Evolutionary conservation across 2,888 invertebrate species (phyloP), one percentile per base, ranked within the genome.

Genomic region (Himalopsyche japonica): DNA sequence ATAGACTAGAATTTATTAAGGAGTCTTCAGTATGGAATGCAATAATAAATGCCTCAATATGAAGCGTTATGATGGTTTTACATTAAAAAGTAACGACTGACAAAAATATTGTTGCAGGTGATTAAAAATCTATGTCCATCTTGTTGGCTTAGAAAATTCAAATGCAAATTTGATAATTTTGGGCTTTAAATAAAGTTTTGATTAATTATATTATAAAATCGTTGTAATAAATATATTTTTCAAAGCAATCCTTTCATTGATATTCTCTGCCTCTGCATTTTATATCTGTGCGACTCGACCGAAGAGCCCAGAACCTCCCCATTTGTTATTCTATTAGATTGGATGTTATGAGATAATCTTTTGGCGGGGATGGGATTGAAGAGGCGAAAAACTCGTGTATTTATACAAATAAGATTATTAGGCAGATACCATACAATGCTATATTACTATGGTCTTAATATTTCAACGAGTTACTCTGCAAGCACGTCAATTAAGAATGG

Each of bases 241-340:
- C 15, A 43, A 2, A 43, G 57, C 20, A 57, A 57, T 24, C 57
- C 57, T 20, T 57, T 0, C 57, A 10, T 57, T 57, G n/a, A 7
- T 57, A 6, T 20, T 10, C 20, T 10, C 57, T 57, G 57, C 10
- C 20, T 8, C 20, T 20, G 57, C 20, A 20, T 57, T 20, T 57
- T 57, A 57, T 57, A 57, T 57, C 10, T 20, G 24, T 57, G 57
- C 6, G 8, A n/a, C 20, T 24, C 57, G 57, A 4, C 49, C 49
- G 20, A 24, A 57, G 12, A 76, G n/a, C 7, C 32, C 76, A 76
- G 76, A n/a, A n/a, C 34, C 34, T 76, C 34, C 76, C 76, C 32
- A 76, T 76, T 76, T 76, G 76, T 76, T 76, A 76, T 76, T 76
- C 76, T 76, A 76, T 34, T 76, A 76, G 76, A 76, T 76, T 76